Conservation (phyloP, 2,797 vertebrate species). For the Gadopsis bispinosus region DNA sequence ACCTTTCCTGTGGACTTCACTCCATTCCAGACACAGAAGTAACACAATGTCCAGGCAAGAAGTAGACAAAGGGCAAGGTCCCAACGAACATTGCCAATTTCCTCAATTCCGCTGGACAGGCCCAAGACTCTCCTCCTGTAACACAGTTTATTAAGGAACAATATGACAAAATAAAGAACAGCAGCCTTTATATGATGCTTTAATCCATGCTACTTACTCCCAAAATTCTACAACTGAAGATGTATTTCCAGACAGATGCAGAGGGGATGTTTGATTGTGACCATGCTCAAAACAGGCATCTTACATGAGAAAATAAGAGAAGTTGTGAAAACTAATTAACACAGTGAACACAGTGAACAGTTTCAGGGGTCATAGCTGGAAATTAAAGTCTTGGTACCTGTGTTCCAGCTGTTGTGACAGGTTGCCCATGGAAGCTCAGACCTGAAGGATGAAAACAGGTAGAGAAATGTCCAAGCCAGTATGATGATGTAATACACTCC, state of each 20-base stretch:
- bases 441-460: constrained; percentile 83
- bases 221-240: constrained; percentile 88
- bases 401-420: constrained; percentile 86
- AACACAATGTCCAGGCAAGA: constrained; percentile 93
- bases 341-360: neutral
- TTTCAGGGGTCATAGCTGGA: neutral
- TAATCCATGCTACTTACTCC: constrained; percentile 83
- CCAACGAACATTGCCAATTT: constrained; percentile 92
- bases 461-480: constrained; percentile 86
- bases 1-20: constrained; percentile 97
- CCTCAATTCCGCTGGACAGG: constrained; percentile 91
- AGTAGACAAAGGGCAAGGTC: constrained; percentile 93
- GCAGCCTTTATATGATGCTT: neutral
- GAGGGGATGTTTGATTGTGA: constrained; percentile 80
- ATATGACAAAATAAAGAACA: neutral
- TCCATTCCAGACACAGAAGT: constrained; percentile 97
- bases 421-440: constrained; percentile 85
- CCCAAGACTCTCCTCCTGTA: constrained; percentile 91
- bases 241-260: constrained; percentile 63
- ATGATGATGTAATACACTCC: constrained; percentile 87
- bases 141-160: constrained; percentile 16
- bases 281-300: constrained; percentile 87
- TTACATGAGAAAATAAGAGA: constrained; percentile 49
- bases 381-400: constrained; percentile 69
- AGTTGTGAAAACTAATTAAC: neutral